Percentiles rank a stretch among this genome's conserved stretches.
These are phyloP conservation scores for Heterotis niloticus DNA, from an alignment of 2,113 vertebrate genomes.

Conservation along the genomic window DNA sequence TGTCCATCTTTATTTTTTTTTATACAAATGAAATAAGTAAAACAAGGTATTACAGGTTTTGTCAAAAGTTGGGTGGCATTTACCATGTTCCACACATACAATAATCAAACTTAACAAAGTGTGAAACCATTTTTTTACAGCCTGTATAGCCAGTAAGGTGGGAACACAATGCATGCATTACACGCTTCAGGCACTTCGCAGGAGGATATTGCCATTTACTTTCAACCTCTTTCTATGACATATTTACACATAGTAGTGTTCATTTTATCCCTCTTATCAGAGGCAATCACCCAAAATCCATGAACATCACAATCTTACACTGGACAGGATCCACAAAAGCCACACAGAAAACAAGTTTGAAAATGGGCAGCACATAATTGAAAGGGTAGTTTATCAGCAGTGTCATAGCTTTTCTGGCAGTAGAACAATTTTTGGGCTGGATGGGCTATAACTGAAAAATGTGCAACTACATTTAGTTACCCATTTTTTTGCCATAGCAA, in stretches of 20 bases:
- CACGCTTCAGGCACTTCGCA: conserved; percentile 20
- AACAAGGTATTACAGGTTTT: background rate
- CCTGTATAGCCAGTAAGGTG: conserved; percentile 1
- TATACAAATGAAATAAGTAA: conserved; percentile 12
- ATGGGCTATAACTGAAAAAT: background rate
- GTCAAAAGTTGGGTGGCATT: background rate
- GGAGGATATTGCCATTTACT: conserved; percentile 20
- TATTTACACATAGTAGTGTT: conserved; percentile 19
- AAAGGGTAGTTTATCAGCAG: background rate
- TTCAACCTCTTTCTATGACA: background rate
- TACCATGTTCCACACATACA: background rate
- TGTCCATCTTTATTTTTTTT: background rate
- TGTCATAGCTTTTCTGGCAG: background rate
- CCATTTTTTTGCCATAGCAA: background rate
- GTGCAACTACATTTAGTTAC: background rate
- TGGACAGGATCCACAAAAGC: background rate
- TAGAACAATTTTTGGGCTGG: background rate
- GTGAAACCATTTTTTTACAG: conserved; percentile 7
- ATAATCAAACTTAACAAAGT: conserved; percentile 11
- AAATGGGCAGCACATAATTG: background rate
- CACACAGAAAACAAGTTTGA: background rate
- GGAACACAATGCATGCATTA: conserved; percentile 21
- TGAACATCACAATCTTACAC: background rate
- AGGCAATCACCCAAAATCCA: background rate
- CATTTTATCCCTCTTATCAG: background rate